Conservation (phyloP, 2,113 vertebrate species). For the Gambusia affinis region DNA sequence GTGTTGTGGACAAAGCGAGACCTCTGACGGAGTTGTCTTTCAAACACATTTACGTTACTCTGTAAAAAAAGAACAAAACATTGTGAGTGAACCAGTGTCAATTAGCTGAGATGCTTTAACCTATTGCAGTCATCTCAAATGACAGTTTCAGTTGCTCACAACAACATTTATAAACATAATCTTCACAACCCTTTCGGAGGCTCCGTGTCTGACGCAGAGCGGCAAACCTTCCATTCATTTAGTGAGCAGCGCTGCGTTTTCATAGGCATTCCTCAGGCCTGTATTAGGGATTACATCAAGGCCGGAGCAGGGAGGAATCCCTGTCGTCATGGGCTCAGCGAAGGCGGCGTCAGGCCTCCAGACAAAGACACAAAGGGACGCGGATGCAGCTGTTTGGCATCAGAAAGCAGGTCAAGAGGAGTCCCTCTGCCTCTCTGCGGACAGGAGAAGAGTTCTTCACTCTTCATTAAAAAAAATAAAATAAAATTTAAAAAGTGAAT, state of each 20-base stretch:
- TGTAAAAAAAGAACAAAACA: too few relatives aligned
- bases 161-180: too few relatives aligned
- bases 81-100: not conserved
- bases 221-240: constrained; percentile 43
- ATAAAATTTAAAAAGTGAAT: not conserved
- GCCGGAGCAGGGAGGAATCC: constrained; percentile 73
- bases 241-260: constrained; percentile 47
- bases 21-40: not conserved
- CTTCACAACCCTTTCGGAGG: not conserved
- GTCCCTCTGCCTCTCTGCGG: constrained; percentile 19
- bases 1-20: not conserved
- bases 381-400: constrained; percentile 48
- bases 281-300: constrained; percentile 79
- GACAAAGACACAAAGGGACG: constrained; percentile 57
- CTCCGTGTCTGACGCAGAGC: constrained; percentile 10
- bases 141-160: too few relatives aligned
- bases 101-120: too few relatives aligned
- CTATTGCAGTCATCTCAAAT: too few relatives aligned
- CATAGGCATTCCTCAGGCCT: constrained; percentile 67
- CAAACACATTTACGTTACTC: too few relatives aligned
- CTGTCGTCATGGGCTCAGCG: constrained; percentile 74
- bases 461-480: not conserved
- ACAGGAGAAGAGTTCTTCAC: not conserved
- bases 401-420: constrained; percentile 55
- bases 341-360: constrained; percentile 47